Base-by-base conservation (phyloP, 2,888 invertebrate species). In the Dysmachus trigonus region DNA sequence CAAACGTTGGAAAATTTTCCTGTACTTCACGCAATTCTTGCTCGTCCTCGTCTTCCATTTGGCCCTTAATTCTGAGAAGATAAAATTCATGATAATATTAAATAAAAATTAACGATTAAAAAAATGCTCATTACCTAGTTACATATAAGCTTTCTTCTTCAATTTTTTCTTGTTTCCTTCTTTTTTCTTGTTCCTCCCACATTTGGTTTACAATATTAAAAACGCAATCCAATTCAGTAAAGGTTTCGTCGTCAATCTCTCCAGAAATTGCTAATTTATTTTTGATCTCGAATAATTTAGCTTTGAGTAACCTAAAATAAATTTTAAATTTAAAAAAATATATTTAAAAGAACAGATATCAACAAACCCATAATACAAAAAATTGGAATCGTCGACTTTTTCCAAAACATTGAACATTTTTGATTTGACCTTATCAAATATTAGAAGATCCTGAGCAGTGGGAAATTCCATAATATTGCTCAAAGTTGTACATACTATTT, bases 101-200 rank as follows among this genome's bases (percentile, higher is more conserved):
- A 83, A 83, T 88, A 27, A 7, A 79, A 62, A 86, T 71, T 86
- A 74, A 72, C 13, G 77, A 71, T 41, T 41, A 5, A 33, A 77
- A n/a, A 35, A 22, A 41, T 41, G 33, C n/a, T 27, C 88, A 92
- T 91, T 92, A 94, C 94, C 94, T 95, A 10, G 94, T 95, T 86
- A 95, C 95, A 91, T 96, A 97, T 73, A 98, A 92, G 88, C 95
- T 95, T 84, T 96, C 96, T 86, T 96, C 95, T 88, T 97, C 97
- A 83, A 94, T 94, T 88, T 95, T 94, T 89, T 94, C 94, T 89
- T 93, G 93, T 88, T 95, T 94, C 22, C 94, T 93, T 33, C 94
- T 94, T 79, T 94, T 94, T 89, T 97, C 95, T 89, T 97, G 96
- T 86, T 94, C 93, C 89, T 95, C 95, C 97, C 98, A 98, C 0